A percentile compares a stretch with the other conserved stretches of the same genome.
Conservation (phyloP, 2,797 vertebrate genomes). For the Crenichthys baileyi region DNA sequence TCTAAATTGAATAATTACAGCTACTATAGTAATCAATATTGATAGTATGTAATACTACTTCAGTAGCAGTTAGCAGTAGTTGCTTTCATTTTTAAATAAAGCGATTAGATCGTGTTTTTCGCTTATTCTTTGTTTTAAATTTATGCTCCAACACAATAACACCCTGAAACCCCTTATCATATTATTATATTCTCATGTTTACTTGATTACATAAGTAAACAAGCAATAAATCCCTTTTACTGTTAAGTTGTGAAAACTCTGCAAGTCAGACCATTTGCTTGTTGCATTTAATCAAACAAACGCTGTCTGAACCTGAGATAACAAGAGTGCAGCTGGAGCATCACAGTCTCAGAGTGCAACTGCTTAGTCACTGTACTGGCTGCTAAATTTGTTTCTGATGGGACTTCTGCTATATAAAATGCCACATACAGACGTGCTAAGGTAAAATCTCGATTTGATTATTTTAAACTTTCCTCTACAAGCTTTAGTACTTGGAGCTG, state of each 20-base stretch:
- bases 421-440: not conserved
- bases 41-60: not conserved
- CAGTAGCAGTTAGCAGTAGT: not conserved
- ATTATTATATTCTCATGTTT: not conserved
- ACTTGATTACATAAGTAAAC: not conserved
- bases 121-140: not conserved
- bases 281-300: conserved; percentile 1
- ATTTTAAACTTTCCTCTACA: not conserved
- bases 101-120: not conserved
- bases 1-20: not conserved
- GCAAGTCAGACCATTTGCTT: not conserved
- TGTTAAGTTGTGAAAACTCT: not conserved
- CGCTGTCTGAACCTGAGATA: conserved; percentile 3
- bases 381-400: not conserved
- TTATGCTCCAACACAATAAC: not conserved
- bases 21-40: not conserved
- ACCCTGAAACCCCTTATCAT: not conserved
- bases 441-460: conserved; percentile 4
- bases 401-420: not conserved
- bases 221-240: not conserved
- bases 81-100: not conserved
- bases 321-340: not conserved
- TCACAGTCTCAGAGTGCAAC: not conserved
- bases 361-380: not conserved
- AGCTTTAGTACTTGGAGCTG: not conserved